Base-by-base conservation (phyloP, 2,797 vertebrate genomes). In the Melanotaenia maccullochi region DNA sequence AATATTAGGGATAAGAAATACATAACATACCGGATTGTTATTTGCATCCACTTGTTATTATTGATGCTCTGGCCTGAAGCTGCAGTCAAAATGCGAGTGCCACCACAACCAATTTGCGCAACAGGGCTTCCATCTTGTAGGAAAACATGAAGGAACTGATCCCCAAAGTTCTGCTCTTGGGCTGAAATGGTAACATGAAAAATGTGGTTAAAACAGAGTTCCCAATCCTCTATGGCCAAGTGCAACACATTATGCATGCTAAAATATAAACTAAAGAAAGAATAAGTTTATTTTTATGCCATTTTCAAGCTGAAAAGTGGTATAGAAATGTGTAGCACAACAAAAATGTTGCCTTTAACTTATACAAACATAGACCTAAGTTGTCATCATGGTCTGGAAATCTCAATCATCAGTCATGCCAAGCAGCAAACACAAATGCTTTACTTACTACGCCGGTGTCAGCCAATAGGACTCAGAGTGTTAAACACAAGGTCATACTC, bases 71-170 rank as follows among this genome's bases (percentile, higher is more conserved):
- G 88, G 54, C 77, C 88, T 60, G 91, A 25, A 4, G 91, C 90
- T n/a, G 90, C 84, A 65, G 77, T 92, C 87, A 97, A 82, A 78
- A 95, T 78, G 68, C 76, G 86, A 56, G 84, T 83, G 55, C 68
- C 82, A 75, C 93, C 89, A 77, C 96, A 98, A 30, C 93, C 87
- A 5, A 97, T 84, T 63, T 87, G 86, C 85, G 92, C 90, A 30
- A 82, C 90, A 12, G 91, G 93, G 66, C 55, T 92, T 83, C 96
- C 96, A 74, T 96, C 94, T 86, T 93, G 74, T 57, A 97, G 93
- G 78, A 96, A 96, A 40, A 97, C 82, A 56, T 96, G 95, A 76
- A 97, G 94, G 79, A 96, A 97, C 5, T 81, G 86, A 52, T 94
- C 89, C 57, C 92, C 93, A 38, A 88, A 91, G 85, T 93, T 93